A percentile compares a stretch with the other conserved stretches of the same genome.
Conservation (phyloP, 2,888 invertebrate species). For the Philereme vetulata region DNA sequence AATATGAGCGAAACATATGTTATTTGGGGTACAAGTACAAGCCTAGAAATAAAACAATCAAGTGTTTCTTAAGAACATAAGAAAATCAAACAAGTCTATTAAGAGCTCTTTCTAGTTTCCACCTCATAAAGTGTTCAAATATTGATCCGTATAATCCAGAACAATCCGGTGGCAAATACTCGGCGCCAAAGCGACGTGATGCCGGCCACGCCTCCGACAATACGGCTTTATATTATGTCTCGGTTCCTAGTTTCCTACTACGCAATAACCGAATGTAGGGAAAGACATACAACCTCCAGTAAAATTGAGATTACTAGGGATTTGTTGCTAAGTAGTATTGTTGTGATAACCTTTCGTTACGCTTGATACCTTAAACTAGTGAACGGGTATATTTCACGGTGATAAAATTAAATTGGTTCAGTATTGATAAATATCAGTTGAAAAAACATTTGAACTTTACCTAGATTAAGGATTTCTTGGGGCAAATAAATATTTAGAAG, state of each 20-base stretch:
- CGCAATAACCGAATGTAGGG: conserved; percentile 52
- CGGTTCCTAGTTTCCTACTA: conserved; percentile 39
- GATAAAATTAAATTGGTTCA: conserved; percentile 18
- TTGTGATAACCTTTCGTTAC: conserved; percentile 29
- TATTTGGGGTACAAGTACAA: neutral
- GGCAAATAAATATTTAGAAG: neutral
- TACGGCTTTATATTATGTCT: conserved; percentile 58
- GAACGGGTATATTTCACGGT: conserved; percentile 23
- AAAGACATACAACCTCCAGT: conserved; percentile 45
- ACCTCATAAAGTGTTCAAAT: conserved; percentile 44
- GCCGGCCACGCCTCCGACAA: conserved; percentile 72
- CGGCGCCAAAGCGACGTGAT: conserved; percentile 77
- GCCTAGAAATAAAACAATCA: too few relatives aligned
- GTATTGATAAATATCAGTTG: too few relatives aligned
- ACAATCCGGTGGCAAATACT: conserved; percentile 62
- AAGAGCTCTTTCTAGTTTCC: conserved; percentile 36
- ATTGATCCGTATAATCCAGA: conserved; percentile 52
- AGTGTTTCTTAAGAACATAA: too few relatives aligned
- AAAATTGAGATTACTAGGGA: conserved; percentile 42
- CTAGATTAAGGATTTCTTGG: neutral
- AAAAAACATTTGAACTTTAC: too few relatives aligned
- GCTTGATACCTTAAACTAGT: conserved; percentile 19
- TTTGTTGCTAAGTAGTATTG: conserved; percentile 32
- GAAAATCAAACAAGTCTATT: neutral
- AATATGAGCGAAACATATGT: too few relatives aligned